These are phyloP conservation scores for Saturnia pavonia DNA, from an alignment of 2,888 invertebrate genomes.

Conservation along the genomic window DNA sequence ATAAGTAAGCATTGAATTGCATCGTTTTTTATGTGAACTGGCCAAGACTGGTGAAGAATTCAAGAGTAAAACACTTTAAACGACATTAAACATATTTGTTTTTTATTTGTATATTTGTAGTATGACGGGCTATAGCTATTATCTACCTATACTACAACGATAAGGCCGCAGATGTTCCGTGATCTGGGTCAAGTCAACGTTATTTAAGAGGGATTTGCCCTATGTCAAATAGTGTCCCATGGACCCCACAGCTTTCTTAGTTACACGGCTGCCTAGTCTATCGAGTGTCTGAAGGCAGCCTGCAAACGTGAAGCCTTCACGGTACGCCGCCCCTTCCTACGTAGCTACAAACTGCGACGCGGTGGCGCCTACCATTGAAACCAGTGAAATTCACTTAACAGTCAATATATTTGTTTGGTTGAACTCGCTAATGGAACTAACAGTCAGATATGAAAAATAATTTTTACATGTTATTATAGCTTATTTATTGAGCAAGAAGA, in stretches of 20 bases:
- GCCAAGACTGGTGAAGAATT: neutral
- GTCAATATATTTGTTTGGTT: no score
- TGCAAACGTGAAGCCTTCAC: conserved; percentile 55
- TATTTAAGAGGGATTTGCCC: neutral
- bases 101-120: neutral
- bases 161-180: no score
- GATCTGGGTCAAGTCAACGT: neutral
- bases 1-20: neutral
- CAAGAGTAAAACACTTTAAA: neutral
- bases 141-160: no score
- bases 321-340: conserved; percentile 38
- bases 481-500: no score
- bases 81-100: neutral
- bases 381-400: neutral
- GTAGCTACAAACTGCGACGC: neutral
- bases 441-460: no score
- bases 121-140: no score
- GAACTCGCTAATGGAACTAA: no score
- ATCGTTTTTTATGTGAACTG: neutral
- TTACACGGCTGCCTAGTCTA: conserved; percentile 15
- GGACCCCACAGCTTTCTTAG: neutral
- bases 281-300: conserved; percentile 32
- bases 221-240: neutral
- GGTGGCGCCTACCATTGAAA: neutral
- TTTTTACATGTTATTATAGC: no score